These are phyloP conservation scores for Porites divaricata DNA, from an alignment of 92 coral and sea anemone genomes.

Conservation along the genomic window DNA sequence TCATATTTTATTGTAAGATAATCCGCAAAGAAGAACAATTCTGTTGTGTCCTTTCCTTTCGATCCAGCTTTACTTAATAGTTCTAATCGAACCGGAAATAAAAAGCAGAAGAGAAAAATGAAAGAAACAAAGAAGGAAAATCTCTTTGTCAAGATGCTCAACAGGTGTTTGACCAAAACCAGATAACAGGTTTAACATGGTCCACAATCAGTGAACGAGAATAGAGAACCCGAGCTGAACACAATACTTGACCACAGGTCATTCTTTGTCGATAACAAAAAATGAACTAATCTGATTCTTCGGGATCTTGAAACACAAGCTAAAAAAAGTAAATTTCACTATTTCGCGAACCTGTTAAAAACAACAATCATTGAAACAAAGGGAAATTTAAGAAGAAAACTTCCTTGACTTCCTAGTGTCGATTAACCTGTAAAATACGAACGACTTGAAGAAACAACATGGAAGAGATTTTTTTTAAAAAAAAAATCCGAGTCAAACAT, in stretches of 20 bases:
- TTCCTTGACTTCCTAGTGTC: not conserved
- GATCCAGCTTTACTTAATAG: not conserved
- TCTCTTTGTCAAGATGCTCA: not conserved
- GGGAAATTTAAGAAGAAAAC: not conserved
- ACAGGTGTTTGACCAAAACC: constrained; percentile 19
- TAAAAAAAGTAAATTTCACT: constrained; percentile 11
- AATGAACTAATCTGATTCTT: not conserved
- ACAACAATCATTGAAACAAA: not conserved
- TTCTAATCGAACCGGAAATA: not conserved
- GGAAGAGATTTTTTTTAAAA: not conserved
- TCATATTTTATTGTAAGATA: too few species aligned
- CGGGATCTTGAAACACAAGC: not conserved
- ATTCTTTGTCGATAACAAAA: not conserved
- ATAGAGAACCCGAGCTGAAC: not conserved
- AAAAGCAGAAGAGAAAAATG: not conserved
- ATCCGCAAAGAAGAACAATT: not conserved
- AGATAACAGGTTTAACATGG: not conserved
- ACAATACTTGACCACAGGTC: not conserved
- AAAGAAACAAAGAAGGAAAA: not conserved
- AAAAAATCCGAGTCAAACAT: not conserved
- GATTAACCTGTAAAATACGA: not conserved
- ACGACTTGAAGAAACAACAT: not conserved
- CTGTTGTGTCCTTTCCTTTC: not conserved
- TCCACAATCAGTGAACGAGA: not conserved
- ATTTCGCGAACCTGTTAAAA: not conserved